Evolutionary conservation across 2,797 vertebrate genomes (phyloP).

Genomic region (Sebastes reedi): DNA sequence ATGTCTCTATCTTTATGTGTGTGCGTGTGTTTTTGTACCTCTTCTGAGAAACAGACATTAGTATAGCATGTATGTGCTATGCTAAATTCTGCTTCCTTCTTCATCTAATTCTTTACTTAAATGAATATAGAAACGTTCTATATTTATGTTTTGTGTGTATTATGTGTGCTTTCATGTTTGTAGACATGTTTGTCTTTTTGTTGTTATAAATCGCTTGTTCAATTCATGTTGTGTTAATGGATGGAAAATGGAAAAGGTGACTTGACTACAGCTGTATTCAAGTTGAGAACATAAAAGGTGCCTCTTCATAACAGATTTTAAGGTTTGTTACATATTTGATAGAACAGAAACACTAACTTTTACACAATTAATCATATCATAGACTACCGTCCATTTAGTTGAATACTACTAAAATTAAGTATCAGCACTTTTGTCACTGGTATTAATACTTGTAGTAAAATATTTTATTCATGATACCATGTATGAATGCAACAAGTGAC

Average conservation of each 20-base stretch:
- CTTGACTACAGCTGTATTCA: constrained; percentile 1
- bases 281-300: neutral
- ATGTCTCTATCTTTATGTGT: neutral
- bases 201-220: constrained; percentile 13
- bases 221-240: neutral
- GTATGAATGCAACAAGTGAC: neutral
- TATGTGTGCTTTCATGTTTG: constrained; percentile 33
- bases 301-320: neutral
- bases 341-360: neutral
- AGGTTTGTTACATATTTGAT: neutral
- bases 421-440: neutral
- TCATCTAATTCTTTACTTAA: neutral
- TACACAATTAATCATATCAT: neutral
- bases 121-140: constrained; percentile 20
- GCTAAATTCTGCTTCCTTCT: neutral
- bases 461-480: neutral
- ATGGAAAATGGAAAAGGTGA: constrained; percentile 29
- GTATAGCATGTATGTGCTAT: neutral
- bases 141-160: constrained; percentile 29
- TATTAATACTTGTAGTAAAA: neutral
- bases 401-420: neutral
- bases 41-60: constrained; percentile 2
- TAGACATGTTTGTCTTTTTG: constrained; percentile 37
- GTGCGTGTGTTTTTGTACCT: neutral
- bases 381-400: rapidly evolving